These are phyloP conservation scores for Blastomussa wellsi DNA, from an alignment of 92 coral and sea anemone genomes.

Conservation along the genomic window DNA sequence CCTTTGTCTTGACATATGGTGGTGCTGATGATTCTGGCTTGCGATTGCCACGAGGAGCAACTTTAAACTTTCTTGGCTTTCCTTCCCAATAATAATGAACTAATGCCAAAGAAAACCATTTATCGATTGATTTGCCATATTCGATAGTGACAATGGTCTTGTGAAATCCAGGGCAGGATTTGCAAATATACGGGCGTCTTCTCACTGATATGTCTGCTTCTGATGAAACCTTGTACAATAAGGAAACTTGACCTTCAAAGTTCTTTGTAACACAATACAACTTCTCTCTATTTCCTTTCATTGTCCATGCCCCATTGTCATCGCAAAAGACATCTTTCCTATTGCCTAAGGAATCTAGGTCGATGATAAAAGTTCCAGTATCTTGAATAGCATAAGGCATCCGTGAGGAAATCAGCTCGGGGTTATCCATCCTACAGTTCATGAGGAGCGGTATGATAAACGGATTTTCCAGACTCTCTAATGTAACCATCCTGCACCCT, in stretches of 20 bases:
- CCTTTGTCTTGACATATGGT: constrained; percentile 52
- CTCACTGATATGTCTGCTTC: constrained; percentile 45
- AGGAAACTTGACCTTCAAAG: constrained; percentile 42
- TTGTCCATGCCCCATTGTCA: constrained; percentile 51
- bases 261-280: constrained; percentile 38
- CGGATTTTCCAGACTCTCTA: constrained; percentile 48
- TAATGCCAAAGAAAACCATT: constrained; percentile 45
- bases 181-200: constrained; percentile 53
- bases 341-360: constrained; percentile 40
- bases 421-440: constrained; percentile 52
- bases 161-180: constrained; percentile 46
- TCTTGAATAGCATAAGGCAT: constrained; percentile 42
- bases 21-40: constrained; percentile 16
- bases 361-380: constrained; percentile 33
- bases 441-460: constrained; percentile 51
- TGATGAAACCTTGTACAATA: constrained; percentile 27
- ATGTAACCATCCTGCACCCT: constrained; percentile 35
- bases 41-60: constrained; percentile 57
- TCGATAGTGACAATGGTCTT: constrained; percentile 48
- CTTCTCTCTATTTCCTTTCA: constrained; percentile 45
- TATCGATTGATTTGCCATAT: constrained; percentile 41
- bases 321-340: constrained; percentile 50
- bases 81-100: constrained; percentile 51
- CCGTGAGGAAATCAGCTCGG: constrained; percentile 44
- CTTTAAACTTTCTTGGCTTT: constrained; percentile 42